Evolutionary conservation across 2,888 invertebrate species (phyloP), one percentile per base, ranked within the genome.

Genomic region (Dasysyrphus tricinctus): DNA sequence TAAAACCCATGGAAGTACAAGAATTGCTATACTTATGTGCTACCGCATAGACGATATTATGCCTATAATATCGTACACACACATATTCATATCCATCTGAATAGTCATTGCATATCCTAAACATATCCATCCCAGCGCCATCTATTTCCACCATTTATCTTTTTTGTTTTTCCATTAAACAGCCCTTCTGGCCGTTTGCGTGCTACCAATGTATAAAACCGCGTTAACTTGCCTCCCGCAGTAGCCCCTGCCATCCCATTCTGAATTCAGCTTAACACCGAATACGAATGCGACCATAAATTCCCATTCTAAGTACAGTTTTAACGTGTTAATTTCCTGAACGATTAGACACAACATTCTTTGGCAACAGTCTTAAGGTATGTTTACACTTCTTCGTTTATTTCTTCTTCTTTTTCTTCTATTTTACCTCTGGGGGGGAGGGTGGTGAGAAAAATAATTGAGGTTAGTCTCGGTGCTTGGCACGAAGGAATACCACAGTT

Each of bases 301-400:
- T 89, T 89, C 83, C 78, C 75, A 75, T 76, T 61, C 61, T 86
- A 88, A 88, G 88, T 88, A 88, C 87, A 88, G 81, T 86, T 85
- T 88, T 88, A 89, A 89, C 88, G 88, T 88, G 88, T 88, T 89
- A 89, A 89, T 89, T 89, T 89, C 88, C 89, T 88, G 88, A 88
- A 88, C 88, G 88, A 88, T 88, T 89, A 88, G 84, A 88, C 87
- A 82, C 86, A 80, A 77, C 87, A 85, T 84, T 86, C 88, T 79
- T 86, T 80, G 80, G 80, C 80, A 81, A 63, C 54, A 69, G 74
- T 73, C 75, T 84, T 57, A 87, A 83, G 84, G 77, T 77, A 84
- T 88, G 81, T 88, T 81, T 88, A 88, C 88, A 88, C 80, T 81
- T 84, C 75, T 61, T 63, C 76, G 65, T 67, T 79, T 75, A 37